phyloP scores from a whole-genome alignment of 1,140 invertebrate species.

The Helicoverpa armigera region DNA sequence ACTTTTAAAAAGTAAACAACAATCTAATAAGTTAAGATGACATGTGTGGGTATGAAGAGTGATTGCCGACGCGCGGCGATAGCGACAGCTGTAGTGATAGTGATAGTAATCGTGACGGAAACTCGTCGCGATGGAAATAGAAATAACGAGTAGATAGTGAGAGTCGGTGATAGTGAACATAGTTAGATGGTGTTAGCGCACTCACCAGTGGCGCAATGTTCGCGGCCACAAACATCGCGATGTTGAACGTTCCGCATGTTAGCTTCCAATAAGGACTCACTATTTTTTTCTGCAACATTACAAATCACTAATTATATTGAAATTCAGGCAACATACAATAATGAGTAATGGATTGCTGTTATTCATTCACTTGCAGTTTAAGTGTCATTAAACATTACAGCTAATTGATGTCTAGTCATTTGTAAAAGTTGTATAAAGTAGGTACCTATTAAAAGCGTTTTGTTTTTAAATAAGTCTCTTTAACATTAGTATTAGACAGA shows the following conservation, averaged over 20 bases:
- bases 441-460: too few relatives aligned
- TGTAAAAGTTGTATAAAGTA: too few relatives aligned
- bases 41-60: not conserved
- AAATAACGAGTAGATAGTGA: conserved; percentile 33
- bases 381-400: too few relatives aligned
- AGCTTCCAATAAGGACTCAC: conserved; percentile 77
- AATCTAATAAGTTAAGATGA: not conserved
- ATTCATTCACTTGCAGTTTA: too few relatives aligned
- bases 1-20: not conserved
- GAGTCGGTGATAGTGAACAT: conserved; percentile 32
- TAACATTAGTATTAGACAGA: too few relatives aligned
- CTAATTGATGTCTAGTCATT: too few relatives aligned
- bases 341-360: too few relatives aligned
- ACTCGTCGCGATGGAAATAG: conserved; percentile 4
- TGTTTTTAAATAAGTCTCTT: too few relatives aligned
- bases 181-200: not conserved
- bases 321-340: too few relatives aligned
- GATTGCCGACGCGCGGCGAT: conserved; percentile 10
- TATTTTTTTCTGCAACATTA: conserved; percentile 73
- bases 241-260: conserved; percentile 76
- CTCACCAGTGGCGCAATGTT: conserved; percentile 74
- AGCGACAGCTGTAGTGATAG: conserved; percentile 27
- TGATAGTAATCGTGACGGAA: conserved; percentile 28
- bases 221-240: conserved; percentile 75
- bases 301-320: conserved; percentile 16